Base-by-base conservation (phyloP, 2,888 invertebrate species). In the Gryllus longicercus region DNA sequence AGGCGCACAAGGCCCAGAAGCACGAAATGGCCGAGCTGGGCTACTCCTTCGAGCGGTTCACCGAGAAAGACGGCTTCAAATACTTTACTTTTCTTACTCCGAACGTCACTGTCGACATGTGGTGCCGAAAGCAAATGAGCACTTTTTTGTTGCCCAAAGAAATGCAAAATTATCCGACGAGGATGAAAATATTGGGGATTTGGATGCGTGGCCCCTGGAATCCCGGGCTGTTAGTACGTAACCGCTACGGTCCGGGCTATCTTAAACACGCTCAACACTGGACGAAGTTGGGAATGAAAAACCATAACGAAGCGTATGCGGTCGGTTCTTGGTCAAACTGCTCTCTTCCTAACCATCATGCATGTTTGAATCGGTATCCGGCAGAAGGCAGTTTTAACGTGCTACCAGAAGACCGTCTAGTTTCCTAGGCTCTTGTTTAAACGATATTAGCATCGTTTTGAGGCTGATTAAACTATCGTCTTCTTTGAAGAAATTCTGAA, bases 101-200 rank as follows among this genome's bases (percentile, higher is more conserved):
- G 63, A n/a, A 63, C 63, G n/a, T 63, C n/a, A 14, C 14, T 18
- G 8, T n/a, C 14, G 63, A 63, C 63, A n/a, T 63, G n/a, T 63
- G 63, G 63, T 14, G 63, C 3, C 63, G 14, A 4, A n/a, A 11
- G n/a, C 3, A 63, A 63, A 14, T 63, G 14, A 63, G 16, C 63
- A 63, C 14, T 4, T 14, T 63, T 63, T 3, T n/a, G 4, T 63
- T 63, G n/a, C 63, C 63, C 16, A n/a, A 63, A 63, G 16, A 63
- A n/a, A 63, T 63, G 63, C 63, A 63, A 63, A 63, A 63, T n/a
- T 18, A 18, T 63, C 63, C 63, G 63, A 63, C 63, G n/a, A 63
- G 63, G 8, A n/a, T 63, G n/a, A n/a, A 63, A 63, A 63, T 63
- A 3, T 18, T 18, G 4, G 63, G 63, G 14, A 18, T 63, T n/a